Evolutionary conservation across 92 coral and sea anemone species (phyloP).

Genomic region (Galaxea fascicularis): DNA sequence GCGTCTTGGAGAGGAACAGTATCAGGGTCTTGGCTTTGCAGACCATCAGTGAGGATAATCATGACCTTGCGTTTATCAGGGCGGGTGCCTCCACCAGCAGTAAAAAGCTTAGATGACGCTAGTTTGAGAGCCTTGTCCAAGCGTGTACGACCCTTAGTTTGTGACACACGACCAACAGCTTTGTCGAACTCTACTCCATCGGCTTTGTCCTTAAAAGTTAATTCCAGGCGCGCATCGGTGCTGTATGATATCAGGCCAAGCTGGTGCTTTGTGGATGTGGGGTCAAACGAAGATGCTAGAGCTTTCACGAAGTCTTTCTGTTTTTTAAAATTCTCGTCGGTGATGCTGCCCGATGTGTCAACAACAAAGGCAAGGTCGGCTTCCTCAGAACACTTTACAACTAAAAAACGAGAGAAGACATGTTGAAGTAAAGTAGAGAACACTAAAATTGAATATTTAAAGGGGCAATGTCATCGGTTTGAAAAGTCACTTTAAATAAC

Average conservation of each 20-base stretch:
- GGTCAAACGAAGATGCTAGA: slow-evolving; percentile 71
- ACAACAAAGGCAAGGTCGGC: slow-evolving; percentile 83
- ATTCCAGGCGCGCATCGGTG: slow-evolving; percentile 59
- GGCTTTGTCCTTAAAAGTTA: slow-evolving; percentile 29
- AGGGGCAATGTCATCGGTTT: too few relatives aligned
- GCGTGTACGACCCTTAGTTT: slow-evolving; percentile 82
- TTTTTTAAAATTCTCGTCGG: slow-evolving; percentile 68
- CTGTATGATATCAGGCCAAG: slow-evolving; percentile 81
- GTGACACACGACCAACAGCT: slow-evolving; percentile 70
- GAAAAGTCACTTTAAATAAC: too few relatives aligned
- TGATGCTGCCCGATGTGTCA: slow-evolving; percentile 91
- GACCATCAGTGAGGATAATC: slow-evolving; percentile 88
- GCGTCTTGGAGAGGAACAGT: slow-evolving; percentile 61
- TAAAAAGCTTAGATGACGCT: slow-evolving; percentile 73
- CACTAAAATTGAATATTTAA: too few relatives aligned
- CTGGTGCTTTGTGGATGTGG: slow-evolving; percentile 60
- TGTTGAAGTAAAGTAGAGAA: not conserved
- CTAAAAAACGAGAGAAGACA: not conserved
- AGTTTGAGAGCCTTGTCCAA: slow-evolving; percentile 77
- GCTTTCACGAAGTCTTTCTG: slow-evolving; percentile 85
- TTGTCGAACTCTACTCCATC: slow-evolving; percentile 36
- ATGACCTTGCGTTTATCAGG: slow-evolving; percentile 74
- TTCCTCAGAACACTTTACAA: slow-evolving; percentile 58
- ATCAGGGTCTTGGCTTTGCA: slow-evolving; percentile 77
- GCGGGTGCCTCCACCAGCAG: slow-evolving; percentile 75